Evolutionary conservation across 2,113 vertebrate genomes (phyloP), one percentile per base, ranked within the genome.

Genomic region (Stegastes partitus): DNA sequence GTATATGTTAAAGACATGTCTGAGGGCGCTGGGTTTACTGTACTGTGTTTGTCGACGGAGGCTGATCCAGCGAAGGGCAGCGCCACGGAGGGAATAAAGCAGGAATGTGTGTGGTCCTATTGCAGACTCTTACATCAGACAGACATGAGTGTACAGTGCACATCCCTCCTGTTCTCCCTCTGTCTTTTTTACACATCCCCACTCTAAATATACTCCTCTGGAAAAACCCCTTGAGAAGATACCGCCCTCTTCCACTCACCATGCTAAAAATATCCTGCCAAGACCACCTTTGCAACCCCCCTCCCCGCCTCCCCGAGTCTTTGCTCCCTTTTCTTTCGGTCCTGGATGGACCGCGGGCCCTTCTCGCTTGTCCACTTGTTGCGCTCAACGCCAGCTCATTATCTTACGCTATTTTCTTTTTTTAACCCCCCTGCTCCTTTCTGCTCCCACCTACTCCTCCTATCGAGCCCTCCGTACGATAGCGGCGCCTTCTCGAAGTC

Each of bases 41-140:
- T 10, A 10, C 2, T 34, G 1, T 9, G 31, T 2, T n/a, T n/a
- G n/a, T n/a, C n/a, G n/a, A n/a, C n/a, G 64, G 67, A 65, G 72
- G 37, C 55, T 39, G 79, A 81, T 72, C 67, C 44, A 64, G 76
- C 1, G 14, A 34, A 71, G 44, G 64, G 58, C 54, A 42, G 61
- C 19, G 62, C 22, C 67, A 58, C 67, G 5, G 56, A 62, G 51
- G 68, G 80, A 71, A 83, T 61, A 59, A 19, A 66, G n/a, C n/a
- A 74, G 57, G 80, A 87, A 88, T 85, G 91, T 87, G 90, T 92
- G 86, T 89, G 85, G 87, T 90, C 91, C 68, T 90, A 79, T 95
- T 94, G 93, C 93, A 92, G 68, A 61, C 72, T 77, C 87, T 95
- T 95, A 94, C 94, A 95, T 94, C 94, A 94, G 94, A 90, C 82